Evolutionary conservation across 1,140 invertebrate species (phyloP).

Genomic region (Leptinotarsa texana): DNA sequence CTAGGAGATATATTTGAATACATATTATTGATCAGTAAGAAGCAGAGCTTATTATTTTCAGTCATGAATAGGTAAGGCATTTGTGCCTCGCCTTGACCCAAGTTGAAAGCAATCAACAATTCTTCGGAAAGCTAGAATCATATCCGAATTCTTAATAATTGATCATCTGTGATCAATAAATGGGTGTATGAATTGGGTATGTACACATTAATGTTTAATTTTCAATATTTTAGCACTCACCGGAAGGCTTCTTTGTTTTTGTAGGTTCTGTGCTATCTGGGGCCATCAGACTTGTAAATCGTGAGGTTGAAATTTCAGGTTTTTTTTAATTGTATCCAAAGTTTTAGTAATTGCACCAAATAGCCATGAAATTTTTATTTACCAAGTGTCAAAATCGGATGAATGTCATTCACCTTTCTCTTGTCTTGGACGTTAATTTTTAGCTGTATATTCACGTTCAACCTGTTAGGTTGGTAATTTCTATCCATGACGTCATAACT

Average conservation of each 20-base stretch:
- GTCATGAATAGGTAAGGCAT: neutral
- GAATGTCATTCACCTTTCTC: too few species aligned
- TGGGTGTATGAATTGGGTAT: conserved; percentile 27
- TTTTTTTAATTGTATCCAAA: too few species aligned
- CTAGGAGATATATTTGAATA: too few species aligned
- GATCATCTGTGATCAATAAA: conserved; percentile 34
- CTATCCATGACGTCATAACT: too few species aligned
- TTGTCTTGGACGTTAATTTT: too few species aligned
- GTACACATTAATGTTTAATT: conserved; percentile 6
- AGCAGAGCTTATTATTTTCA: neutral
- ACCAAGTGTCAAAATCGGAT: too few species aligned
- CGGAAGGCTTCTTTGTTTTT: conserved; percentile 48
- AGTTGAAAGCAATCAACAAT: neutral
- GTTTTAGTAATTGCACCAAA: too few species aligned
- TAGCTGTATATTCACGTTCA: too few species aligned
- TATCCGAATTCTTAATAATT: conserved; percentile 23
- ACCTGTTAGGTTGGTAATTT: too few species aligned
- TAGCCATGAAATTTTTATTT: too few species aligned
- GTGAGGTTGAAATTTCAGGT: too few species aligned
- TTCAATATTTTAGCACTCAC: conserved; percentile 35
- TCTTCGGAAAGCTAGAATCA: conserved; percentile 17
- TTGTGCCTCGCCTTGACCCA: neutral
- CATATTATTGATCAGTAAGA: conserved; percentile 10
- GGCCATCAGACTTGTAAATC: neutral
- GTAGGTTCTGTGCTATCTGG: conserved; percentile 31